Base-by-base conservation (phyloP, 2,888 invertebrate species). In the Tuberolachnus salignus region DNA sequence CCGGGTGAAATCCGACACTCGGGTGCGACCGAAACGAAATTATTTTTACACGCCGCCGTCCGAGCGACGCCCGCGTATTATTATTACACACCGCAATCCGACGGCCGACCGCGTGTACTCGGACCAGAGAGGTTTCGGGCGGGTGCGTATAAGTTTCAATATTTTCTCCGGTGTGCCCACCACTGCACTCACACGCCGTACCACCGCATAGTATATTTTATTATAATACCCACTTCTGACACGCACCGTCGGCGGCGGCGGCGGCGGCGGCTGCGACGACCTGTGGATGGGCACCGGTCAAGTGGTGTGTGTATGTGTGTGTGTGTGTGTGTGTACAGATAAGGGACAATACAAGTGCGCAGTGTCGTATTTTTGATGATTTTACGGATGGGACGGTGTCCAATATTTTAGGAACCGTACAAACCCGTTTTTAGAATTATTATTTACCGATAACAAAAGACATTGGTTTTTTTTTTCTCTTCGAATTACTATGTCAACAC, bases 11-110 rank as follows among this genome's bases (percentile, higher is more conserved):
- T 46, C 57, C 57, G 26, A 75, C 66, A 66, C 75, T 46, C 46
- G 66, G 57, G 75, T 66, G 75, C 55, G 66, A 57, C 66, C 66
- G 66, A 66, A 55, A 75, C 57, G 75, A 75, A 66, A 75, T 75
- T 57, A 34, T 34, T 4, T n/a, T n/a, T n/a, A 72, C 26, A 72
- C 26, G 26, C 46, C 26, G 70, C 44, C 13, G 23, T 66, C 53
- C 73, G 51, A 63, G 49, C 34, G 72, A n/a, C n/a, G n/a, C n/a
- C n/a, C n/a, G 11, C 55, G 0, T 34, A 34, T 34, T 34, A 34
- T 34, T 4, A 6, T 3, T 34, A 34, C 53, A 10, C 34, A 44
- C 70, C 70, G 44, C 70, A 55, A 61, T 34, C 34, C 34, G 34
- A 4, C 34, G 3, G 34, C 6, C 34, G n/a, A 34, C 34, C 34